phyloP scores from a whole-genome alignment of 2,888 invertebrate species.

The Agrochola litura region DNA sequence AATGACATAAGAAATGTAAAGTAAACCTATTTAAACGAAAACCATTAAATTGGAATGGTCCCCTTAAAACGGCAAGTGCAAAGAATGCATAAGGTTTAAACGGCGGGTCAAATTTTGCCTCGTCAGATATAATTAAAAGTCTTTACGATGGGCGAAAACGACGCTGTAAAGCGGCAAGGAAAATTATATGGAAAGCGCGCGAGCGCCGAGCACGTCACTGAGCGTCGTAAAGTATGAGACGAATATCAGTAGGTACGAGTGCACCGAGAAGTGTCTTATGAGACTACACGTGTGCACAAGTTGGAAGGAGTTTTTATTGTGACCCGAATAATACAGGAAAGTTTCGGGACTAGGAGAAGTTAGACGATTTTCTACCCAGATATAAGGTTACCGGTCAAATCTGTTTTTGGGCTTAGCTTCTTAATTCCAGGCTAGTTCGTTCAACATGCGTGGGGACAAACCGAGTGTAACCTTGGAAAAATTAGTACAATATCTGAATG shows the following conservation, averaged over 20 bases:
- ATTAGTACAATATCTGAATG: neutral
- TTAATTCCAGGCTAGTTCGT: neutral
- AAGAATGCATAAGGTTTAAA: slow-evolving; percentile 80
- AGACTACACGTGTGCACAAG: slow-evolving; percentile 33
- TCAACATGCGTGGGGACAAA: neutral
- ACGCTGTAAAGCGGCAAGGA: slow-evolving; percentile 84
- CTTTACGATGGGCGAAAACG: slow-evolving; percentile 85
- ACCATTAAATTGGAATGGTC: slow-evolving; percentile 72
- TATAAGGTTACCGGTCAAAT: slow-evolving; percentile 20
- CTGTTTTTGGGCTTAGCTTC: neutral
- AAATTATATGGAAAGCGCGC: slow-evolving; percentile 80
- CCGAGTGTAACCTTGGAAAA: neutral
- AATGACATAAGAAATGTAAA: slow-evolving; percentile 48
- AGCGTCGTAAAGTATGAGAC: slow-evolving; percentile 78
- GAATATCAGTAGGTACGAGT: slow-evolving; percentile 55
- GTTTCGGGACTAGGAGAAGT: slow-evolving; percentile 13
- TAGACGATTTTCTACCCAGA: neutral
- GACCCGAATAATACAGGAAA: slow-evolving; percentile 26
- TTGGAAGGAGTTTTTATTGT: slow-evolving; percentile 38
- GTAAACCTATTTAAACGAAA: slow-evolving; percentile 75
- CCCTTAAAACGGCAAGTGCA: slow-evolving; percentile 74
- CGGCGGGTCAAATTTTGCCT: slow-evolving; percentile 80
- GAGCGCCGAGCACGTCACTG: slow-evolving; percentile 72
- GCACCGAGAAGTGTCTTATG: slow-evolving; percentile 36
- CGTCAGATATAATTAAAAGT: slow-evolving; percentile 86